Evolutionary conservation across 1,140 invertebrate species (phyloP).

Genomic region (Dendrolimus kikuchii): DNA sequence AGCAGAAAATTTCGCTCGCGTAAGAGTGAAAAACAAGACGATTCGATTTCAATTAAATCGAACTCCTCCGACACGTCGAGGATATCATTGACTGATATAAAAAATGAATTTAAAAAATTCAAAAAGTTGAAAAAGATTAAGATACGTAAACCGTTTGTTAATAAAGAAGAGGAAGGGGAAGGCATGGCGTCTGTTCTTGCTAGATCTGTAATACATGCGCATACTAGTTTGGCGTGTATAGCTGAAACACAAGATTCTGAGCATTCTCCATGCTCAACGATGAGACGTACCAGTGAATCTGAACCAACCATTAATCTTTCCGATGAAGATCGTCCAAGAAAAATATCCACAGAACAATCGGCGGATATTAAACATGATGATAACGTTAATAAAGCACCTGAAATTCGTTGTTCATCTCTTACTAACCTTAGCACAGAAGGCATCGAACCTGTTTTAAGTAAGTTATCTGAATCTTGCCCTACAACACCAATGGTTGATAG

Average conservation of each 20-base stretch:
- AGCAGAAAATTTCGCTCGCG: slow-evolving; percentile 35
- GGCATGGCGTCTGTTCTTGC: slow-evolving; percentile 77
- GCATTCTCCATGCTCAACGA: slow-evolving; percentile 53
- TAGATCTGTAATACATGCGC: slow-evolving; percentile 74
- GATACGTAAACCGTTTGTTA: slow-evolving; percentile 68
- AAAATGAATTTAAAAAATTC: slow-evolving; percentile 60
- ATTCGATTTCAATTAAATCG: slow-evolving; percentile 52
- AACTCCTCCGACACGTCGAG: slow-evolving; percentile 59
- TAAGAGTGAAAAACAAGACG: slow-evolving; percentile 49
- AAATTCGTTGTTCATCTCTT: slow-evolving; percentile 52
- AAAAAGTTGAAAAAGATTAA: slow-evolving; percentile 63
- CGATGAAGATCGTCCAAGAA: slow-evolving; percentile 32
- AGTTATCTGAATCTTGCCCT: slow-evolving; percentile 63
- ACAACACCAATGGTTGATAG: slow-evolving; percentile 50
- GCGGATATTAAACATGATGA: slow-evolving; percentile 8
- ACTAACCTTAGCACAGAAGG: slow-evolving; percentile 45
- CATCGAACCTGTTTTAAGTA: slow-evolving; percentile 25
- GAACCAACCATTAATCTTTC: slow-evolving; percentile 40
- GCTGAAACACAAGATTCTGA: slow-evolving; percentile 72
- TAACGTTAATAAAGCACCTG: slow-evolving; percentile 30
- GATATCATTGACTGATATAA: slow-evolving; percentile 59
- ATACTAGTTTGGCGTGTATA: slow-evolving; percentile 75
- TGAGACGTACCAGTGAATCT: slow-evolving; percentile 60
- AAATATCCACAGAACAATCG: slow-evolving; percentile 1
- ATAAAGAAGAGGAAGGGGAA: slow-evolving; percentile 73